Percentiles rank a stretch among this genome's conserved stretches.
phyloP scores from a whole-genome alignment of 2,888 invertebrate species.

The Nysson spinosus region DNA sequence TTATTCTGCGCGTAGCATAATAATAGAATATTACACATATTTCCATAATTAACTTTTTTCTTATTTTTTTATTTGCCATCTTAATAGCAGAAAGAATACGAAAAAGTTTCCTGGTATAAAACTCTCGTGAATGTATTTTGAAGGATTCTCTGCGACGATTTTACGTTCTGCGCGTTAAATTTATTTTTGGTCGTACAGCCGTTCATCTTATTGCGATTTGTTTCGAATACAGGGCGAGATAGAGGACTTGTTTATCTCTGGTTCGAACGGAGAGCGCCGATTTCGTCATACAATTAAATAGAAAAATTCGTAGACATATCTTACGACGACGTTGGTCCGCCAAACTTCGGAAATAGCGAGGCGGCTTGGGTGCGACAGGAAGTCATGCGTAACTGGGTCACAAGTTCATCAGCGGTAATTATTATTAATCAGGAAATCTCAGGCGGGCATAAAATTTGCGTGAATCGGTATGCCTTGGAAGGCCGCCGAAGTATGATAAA shows the following conservation, averaged over 20 bases:
- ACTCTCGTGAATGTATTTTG: too few relatives aligned
- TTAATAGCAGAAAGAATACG: too few relatives aligned
- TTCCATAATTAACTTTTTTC: too few relatives aligned
- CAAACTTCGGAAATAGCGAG: constrained; percentile 58
- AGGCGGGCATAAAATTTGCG: constrained; percentile 22
- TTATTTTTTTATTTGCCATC: too few relatives aligned
- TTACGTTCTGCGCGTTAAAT: constrained; percentile 13
- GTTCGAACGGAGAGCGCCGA: not conserved
- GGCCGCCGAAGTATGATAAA: constrained; percentile 5
- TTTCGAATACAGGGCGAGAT: constrained; percentile 5
- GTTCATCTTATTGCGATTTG: constrained; percentile 16
- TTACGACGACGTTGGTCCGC: constrained; percentile 23
- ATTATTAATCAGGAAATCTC: constrained; percentile 59
- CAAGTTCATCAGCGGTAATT: constrained; percentile 71
- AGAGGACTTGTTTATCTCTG: not conserved
- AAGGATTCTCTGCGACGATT: too few relatives aligned
- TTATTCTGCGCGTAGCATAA: too few relatives aligned
- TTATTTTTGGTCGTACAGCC: constrained; percentile 40
- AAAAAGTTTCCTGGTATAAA: too few relatives aligned
- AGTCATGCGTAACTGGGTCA: constrained; percentile 68
- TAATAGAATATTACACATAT: too few relatives aligned
- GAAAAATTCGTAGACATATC: not conserved
- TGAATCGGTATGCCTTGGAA: constrained; percentile 25
- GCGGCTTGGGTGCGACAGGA: constrained; percentile 54
- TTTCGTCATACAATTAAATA: not conserved